phyloP scores from a whole-genome alignment of 2,113 vertebrate genomes.

The Galbula dea region DNA sequence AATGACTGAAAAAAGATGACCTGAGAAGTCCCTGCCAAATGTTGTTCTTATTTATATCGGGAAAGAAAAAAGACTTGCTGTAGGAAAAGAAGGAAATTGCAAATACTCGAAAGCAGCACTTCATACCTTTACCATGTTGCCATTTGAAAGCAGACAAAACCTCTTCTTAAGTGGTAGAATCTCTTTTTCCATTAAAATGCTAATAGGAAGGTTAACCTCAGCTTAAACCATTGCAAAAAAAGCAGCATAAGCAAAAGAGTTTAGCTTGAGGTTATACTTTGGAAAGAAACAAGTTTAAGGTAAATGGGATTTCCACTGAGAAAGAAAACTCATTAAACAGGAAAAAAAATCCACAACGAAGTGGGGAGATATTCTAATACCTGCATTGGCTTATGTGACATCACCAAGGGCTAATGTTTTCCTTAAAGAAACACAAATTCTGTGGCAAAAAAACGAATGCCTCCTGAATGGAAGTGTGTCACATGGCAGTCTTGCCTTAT shows the following conservation, averaged over 20 bases:
- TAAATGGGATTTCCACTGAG: slow-evolving; percentile 35
- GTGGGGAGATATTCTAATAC: background rate
- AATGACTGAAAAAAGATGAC: background rate
- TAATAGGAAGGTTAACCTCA: slow-evolving; percentile 70
- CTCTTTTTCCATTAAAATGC: slow-evolving; percentile 70
- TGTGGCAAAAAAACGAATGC: background rate
- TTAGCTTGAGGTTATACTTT: slow-evolving; percentile 56
- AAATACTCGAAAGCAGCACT: slow-evolving; percentile 30
- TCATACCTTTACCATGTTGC: slow-evolving; percentile 40
- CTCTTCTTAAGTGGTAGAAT: slow-evolving; percentile 30
- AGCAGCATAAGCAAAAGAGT: slow-evolving; percentile 30
- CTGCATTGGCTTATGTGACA: background rate
- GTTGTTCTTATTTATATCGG: background rate
- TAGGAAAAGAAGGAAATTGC: slow-evolving; percentile 33
- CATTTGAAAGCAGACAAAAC: slow-evolving; percentile 63
- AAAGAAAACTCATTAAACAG: slow-evolving; percentile 25
- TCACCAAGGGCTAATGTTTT: background rate
- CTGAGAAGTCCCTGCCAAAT: background rate
- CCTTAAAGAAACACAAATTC: background rate
- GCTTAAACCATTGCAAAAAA: slow-evolving; percentile 30
- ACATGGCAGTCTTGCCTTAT: background rate
- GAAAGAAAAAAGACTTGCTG: background rate
- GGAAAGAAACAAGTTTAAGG: slow-evolving; percentile 19
- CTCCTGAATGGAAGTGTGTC: background rate
- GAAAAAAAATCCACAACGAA: background rate